phyloP scores from a whole-genome alignment of 2,113 vertebrate genomes.

The Pungitius pungitius region DNA sequence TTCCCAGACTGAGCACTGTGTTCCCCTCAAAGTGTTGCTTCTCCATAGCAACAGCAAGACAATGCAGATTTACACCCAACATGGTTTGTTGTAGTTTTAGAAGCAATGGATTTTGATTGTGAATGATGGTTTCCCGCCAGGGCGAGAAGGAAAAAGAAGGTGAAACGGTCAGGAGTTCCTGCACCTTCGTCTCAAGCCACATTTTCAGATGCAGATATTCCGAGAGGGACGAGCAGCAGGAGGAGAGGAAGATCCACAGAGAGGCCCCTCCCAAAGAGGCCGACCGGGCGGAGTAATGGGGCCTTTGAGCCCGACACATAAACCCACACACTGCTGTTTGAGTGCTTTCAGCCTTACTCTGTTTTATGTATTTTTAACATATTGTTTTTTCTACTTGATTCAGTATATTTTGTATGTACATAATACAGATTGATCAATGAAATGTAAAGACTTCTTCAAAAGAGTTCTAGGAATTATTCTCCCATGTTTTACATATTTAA shows the following conservation, averaged over 20 bases:
- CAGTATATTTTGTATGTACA: constrained; percentile 10
- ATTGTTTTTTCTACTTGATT: constrained; percentile 9
- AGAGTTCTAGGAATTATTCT: background rate
- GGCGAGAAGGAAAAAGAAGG: constrained; percentile 81
- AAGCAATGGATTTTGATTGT: background rate
- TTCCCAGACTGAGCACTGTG: background rate
- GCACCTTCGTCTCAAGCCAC: constrained; percentile 56
- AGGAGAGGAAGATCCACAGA: constrained; percentile 59
- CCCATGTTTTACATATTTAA: constrained; percentile 22
- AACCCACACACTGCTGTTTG: constrained; percentile 9
- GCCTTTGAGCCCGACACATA: constrained; percentile 78
- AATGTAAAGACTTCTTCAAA: background rate
- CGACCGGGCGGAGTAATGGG: constrained; percentile 72
- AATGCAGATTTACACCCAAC: background rate
- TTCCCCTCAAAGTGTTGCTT: background rate
- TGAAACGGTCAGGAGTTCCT: constrained; percentile 68
- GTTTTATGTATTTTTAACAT: constrained; percentile 10
- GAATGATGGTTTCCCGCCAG: constrained; percentile 49
- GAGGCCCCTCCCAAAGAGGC: constrained; percentile 75
- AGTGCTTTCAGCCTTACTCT: background rate
- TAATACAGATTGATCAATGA: background rate
- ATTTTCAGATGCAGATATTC: constrained; percentile 69
- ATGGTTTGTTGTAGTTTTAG: background rate
- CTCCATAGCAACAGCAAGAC: background rate
- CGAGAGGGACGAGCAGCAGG: constrained; percentile 56